Percentiles rank a stretch among this genome's conserved stretches.
Conservation (phyloP, 2,113 vertebrate genomes). For the Lophura nycthemera region DNA sequence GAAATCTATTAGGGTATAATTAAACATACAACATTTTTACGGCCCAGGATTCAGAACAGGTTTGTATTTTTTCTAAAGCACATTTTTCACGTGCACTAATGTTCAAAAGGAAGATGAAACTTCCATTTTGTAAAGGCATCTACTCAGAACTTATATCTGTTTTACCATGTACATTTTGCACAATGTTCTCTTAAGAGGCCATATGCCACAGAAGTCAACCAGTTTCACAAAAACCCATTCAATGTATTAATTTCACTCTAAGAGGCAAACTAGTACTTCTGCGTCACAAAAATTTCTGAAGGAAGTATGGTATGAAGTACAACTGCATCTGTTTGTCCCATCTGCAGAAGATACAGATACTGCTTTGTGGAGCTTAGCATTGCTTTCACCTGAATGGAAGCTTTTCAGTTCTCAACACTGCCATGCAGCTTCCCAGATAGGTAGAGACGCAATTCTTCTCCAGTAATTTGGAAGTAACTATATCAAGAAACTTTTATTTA, state of each 20-base stretch:
- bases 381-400: not conserved
- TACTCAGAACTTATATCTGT: not conserved
- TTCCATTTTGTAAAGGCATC: not conserved
- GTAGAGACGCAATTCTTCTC: not conserved
- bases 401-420: not conserved
- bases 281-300: not conserved
- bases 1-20: not conserved
- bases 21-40: not conserved
- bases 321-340: not conserved
- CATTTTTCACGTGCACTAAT: not conserved
- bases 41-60: not conserved
- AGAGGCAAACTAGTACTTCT: not conserved
- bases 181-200: not conserved
- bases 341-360: not conserved
- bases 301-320: not conserved
- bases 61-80: not conserved
- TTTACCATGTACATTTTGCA: not conserved
- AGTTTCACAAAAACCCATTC: not conserved
- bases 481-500: constrained; percentile 13
- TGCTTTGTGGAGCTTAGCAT: not conserved
- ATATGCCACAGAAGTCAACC: not conserved
- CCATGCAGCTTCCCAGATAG: not conserved
- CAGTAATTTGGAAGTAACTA: not conserved
- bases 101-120: not conserved
- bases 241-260: not conserved